Evolutionary conservation across 2,888 invertebrate genomes (phyloP), one percentile per base, ranked within the genome.

Genomic region (Heliconius ethilla): DNA sequence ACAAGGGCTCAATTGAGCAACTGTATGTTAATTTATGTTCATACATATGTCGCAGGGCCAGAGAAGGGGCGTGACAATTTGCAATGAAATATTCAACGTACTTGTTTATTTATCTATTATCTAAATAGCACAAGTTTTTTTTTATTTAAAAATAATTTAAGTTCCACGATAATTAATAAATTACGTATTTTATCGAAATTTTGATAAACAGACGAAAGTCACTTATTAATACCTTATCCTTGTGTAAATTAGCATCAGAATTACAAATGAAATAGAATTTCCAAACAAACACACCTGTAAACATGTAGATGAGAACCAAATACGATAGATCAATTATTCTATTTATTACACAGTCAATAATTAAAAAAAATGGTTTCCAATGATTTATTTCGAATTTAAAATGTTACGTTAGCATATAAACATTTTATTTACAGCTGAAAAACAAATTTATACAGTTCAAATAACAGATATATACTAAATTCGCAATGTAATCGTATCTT

Each of bases 11-110:
- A 82, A 82, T 82, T 82, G 82, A 82, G 75, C 80, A 81, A 76
- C 84, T 83, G 81, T 82, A 82, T 78, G 81, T 81, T 84, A 78
- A 80, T 81, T 80, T 76, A 75, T 59, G 75, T 79, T 75, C 75
- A 79, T 70, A 67, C 75, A 80, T 65, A 40, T 37, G n/a, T 67
- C 40, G 67, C 37, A 80, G 78, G 79, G 78, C 79, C 72, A 70
- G 62, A 69, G 70, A 76, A 76, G 67, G 62, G 70, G 29, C 59
- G 55, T 25, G 40, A 27, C 70, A 55, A 70, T 63, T 63, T 51
- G 79, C 70, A 55, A 59, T 22, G 11, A n/a, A 73, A 73, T 65
- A 45, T 66, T 22, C 1, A 63, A 27, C 11, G 11, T 27, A 63
- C 40, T 40, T 51, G 15, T 15, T 51, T 18, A 51, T 51, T 51